Conservation (phyloP, 2,797 vertebrate genomes). For the Peromyscus aztecus region DNA sequence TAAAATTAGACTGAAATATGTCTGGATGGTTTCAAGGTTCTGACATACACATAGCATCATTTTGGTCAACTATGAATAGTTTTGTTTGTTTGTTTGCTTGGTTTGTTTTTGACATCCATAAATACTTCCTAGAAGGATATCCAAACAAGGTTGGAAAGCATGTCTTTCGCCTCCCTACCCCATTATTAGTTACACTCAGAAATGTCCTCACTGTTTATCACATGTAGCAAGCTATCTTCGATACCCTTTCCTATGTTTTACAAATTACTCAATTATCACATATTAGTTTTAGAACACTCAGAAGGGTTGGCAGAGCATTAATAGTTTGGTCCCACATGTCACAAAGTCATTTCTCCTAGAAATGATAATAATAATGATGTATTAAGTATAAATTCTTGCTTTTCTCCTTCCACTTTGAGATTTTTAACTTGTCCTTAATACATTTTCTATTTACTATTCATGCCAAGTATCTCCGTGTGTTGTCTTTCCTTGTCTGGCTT, state of each 20-base stretch:
- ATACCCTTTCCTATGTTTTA: not conserved
- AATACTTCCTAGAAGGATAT: too few species aligned
- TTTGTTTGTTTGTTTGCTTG: not conserved
- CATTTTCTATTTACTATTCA: not conserved
- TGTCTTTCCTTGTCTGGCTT: not conserved
- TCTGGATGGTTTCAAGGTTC: not conserved
- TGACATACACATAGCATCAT: accelerated
- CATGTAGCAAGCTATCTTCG: not conserved
- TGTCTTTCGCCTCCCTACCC: accelerated
- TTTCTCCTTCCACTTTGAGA: not conserved
- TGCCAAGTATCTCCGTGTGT: not conserved
- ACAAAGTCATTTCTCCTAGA: not conserved
- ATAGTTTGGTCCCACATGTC: not conserved
- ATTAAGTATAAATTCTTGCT: not conserved
- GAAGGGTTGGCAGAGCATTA: too few species aligned
- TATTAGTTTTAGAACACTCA: not conserved
- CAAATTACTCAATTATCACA: not conserved
- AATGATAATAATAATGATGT: not conserved
- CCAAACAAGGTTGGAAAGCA: too few species aligned
- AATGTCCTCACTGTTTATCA: not conserved
- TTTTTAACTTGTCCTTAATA: not conserved
- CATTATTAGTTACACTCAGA: not conserved
- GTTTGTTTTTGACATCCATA: not conserved
- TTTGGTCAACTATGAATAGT: not conserved
- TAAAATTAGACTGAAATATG: not conserved